phyloP scores from a whole-genome alignment of 2,113 vertebrate species.

The Elaphurus davidianus region DNA sequence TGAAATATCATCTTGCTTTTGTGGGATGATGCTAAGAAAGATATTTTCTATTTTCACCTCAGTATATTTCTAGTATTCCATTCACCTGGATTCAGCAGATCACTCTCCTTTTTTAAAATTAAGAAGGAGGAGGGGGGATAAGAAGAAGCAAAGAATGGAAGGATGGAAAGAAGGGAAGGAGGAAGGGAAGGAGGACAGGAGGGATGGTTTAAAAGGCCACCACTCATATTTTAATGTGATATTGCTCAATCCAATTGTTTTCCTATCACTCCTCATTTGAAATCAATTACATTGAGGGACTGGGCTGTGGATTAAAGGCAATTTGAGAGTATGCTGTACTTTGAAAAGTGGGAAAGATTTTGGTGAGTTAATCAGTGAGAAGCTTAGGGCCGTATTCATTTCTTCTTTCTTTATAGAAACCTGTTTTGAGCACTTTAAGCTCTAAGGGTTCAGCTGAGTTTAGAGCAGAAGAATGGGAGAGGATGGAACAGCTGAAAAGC shows the following conservation, averaged over 20 bases:
- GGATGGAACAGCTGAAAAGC: background rate
- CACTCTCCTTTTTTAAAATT: background rate
- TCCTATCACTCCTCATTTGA: background rate
- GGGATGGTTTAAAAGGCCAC: background rate
- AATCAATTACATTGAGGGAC: background rate
- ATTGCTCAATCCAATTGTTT: background rate
- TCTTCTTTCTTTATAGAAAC: slow-evolving; percentile 7
- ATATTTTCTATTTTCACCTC: slow-evolving; percentile 21
- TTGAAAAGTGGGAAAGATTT: background rate
- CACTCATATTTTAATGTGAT: background rate
- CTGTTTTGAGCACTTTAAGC: slow-evolving; percentile 11
- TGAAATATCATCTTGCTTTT: slow-evolving; percentile 30
- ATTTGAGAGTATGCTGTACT: background rate
- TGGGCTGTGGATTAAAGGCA: background rate
- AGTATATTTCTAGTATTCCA: background rate
- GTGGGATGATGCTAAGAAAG: background rate
- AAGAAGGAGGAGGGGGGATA: background rate
- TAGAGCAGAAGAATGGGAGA: background rate
- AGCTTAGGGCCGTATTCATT: background rate
- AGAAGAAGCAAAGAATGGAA: background rate
- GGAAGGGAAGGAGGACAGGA: background rate
- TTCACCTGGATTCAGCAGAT: slow-evolving; percentile 3
- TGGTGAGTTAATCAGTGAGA: background rate
- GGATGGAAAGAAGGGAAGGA: background rate
- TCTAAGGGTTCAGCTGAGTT: background rate